Percentiles rank a stretch among this genome's conserved stretches.
Evolutionary conservation across 2,113 vertebrate genomes (phyloP).

Genomic region (Grammatotria lemairii): DNA sequence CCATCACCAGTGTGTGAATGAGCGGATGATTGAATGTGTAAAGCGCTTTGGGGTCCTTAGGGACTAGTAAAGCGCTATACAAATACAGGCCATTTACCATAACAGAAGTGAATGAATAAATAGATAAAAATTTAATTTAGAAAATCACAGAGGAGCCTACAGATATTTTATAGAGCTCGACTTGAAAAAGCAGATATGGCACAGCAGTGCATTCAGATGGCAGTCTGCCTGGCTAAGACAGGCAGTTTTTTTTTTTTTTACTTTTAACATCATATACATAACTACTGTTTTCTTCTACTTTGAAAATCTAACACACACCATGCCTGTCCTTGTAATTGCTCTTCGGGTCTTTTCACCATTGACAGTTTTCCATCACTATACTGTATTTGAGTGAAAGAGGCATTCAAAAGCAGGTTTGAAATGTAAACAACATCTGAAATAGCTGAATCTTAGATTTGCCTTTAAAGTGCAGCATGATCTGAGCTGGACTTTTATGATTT

Average conservation of each 20-base stretch:
- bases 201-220: background rate
- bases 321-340: background rate
- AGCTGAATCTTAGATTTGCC: background rate
- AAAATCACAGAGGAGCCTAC: background rate
- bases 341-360: background rate
- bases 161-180: background rate
- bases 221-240: background rate
- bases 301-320: background rate
- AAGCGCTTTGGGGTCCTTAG: background rate
- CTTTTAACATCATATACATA: background rate
- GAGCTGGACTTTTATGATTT: background rate
- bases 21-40: background rate
- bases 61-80: background rate
- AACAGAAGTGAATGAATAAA: background rate
- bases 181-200: background rate
- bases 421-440: background rate
- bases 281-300: background rate
- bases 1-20: background rate
- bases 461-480: background rate
- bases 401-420: background rate
- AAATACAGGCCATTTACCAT: background rate
- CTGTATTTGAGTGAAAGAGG: background rate
- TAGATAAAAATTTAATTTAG: background rate
- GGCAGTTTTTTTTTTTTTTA: background rate
- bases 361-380: background rate